Percentiles rank a stretch among this genome's conserved stretches.
Evolutionary conservation across 2,797 vertebrate species (phyloP).

Genomic region (Natrix natrix): DNA sequence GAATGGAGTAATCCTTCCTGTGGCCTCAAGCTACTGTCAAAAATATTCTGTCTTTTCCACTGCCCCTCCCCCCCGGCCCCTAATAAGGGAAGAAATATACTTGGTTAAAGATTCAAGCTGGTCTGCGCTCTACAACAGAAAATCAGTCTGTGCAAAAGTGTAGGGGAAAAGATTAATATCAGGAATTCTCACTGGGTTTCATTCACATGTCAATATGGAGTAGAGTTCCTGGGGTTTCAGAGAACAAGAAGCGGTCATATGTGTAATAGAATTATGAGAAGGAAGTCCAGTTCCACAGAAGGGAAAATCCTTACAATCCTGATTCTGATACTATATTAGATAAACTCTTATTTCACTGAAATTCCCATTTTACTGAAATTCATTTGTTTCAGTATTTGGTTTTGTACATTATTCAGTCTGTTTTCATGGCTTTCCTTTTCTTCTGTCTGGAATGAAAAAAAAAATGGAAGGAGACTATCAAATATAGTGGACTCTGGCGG

Average conservation of each 20-base stretch:
- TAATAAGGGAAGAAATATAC: conserved; percentile 18
- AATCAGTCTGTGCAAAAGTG: conserved; percentile 10
- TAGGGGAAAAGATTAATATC: background rate
- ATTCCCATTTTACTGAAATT: background rate
- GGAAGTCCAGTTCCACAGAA: background rate
- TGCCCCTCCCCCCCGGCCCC: background rate
- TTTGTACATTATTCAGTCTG: background rate
- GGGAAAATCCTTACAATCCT: background rate
- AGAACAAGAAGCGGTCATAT: conserved; percentile 19
- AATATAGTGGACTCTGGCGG: background rate
- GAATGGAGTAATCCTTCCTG: conserved; percentile 19
- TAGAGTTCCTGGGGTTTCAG: rapidly evolving
- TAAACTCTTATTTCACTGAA: background rate
- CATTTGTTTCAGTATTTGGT: background rate
- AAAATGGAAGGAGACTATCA: background rate
- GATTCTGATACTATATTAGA: background rate
- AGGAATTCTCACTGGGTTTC: background rate
- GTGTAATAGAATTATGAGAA: background rate
- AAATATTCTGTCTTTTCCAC: conserved; percentile 25
- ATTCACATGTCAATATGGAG: background rate
- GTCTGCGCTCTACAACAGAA: background rate
- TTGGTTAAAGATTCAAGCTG: background rate
- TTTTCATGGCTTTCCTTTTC: background rate
- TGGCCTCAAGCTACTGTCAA: conserved; percentile 34
- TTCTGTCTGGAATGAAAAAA: background rate